Base-by-base conservation (phyloP, 2,888 invertebrate species). In the Pogonocherus hispidulus region DNA sequence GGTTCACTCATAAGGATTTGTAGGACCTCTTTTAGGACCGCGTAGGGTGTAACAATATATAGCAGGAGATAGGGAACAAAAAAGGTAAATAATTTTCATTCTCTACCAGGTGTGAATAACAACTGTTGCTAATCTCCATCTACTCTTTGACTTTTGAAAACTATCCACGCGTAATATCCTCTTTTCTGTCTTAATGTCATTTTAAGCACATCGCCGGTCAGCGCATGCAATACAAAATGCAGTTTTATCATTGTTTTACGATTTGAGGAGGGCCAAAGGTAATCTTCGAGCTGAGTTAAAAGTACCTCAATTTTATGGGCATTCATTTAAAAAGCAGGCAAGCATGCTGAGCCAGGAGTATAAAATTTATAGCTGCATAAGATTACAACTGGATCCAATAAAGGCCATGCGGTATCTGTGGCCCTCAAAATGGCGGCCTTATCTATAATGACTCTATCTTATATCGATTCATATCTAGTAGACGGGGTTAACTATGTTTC, bases 241-340 rank as follows among this genome's bases (percentile, higher is more conserved):
- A 14, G 60, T 70, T 70, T 64, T 66, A 71, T 70, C 67, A 65
- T 67, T 57, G 54, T 70, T 70, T 59, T 47, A 64, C 55, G 52
- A 60, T 51, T 51, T 35, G 41, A 22, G 52, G 62, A 67, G 67
- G 67, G 59, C 51, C 67, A 57, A 69, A 70, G 69, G 67, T 72
- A 67, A 72, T 74, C 70, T 65, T 66, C 66, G 57, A 66, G 62
- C 67, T 65, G 63, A 66, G 71, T 76, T 64, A 72, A 77, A 78
- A 71, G 69, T 74, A 74, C 67, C 76, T 76, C 69, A 71, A 73
- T 73, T 78, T 78, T 77, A 78, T 74, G 72, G 69, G 60, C 70
- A 66, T 77, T 77, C 76, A 78, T 77, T 78, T 75, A 73, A 76
- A 77, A 76, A 75, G 73, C 74, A 74, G 70, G 75, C 78, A 71